These are phyloP conservation scores for Nemapogon koenigi DNA, from an alignment of 2,888 invertebrate species.

Conservation along the genomic window DNA sequence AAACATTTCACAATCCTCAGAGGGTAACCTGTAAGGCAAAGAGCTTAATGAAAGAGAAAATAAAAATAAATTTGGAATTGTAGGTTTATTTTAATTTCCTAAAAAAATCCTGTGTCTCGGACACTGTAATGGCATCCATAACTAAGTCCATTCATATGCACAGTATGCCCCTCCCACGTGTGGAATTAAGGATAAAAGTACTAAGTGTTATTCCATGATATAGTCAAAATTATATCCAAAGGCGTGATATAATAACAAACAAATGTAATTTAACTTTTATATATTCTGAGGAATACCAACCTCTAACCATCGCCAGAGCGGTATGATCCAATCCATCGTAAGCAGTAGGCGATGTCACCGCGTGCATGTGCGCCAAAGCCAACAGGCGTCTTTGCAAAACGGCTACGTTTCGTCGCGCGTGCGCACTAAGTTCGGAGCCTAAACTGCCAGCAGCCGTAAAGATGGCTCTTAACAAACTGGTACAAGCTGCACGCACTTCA, in stretches of 20 bases:
- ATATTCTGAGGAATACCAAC: conserved; percentile 20
- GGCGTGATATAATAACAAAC: too few relatives aligned
- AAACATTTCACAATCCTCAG: background rate
- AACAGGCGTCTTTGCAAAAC: conserved; percentile 45
- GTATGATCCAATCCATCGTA: conserved; percentile 43
- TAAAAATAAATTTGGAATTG: background rate
- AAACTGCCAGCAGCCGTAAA: conserved; percentile 33
- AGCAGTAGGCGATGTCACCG: conserved; percentile 40
- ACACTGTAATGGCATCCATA: too few relatives aligned
- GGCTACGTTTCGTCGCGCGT: conserved; percentile 43
- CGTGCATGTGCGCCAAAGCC: conserved; percentile 39
- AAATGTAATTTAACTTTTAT: too few relatives aligned
- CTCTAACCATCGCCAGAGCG: conserved; percentile 44
- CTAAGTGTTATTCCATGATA: too few relatives aligned
- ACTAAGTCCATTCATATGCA: too few relatives aligned
- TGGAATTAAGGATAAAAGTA: too few relatives aligned
- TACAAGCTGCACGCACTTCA: conserved; percentile 45
- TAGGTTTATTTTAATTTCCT: too few relatives aligned
- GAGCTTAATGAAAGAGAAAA: background rate
- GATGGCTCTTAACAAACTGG: conserved; percentile 34
- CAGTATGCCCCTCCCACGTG: too few relatives aligned
- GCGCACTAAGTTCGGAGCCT: conserved; percentile 20
- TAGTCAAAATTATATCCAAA: too few relatives aligned
- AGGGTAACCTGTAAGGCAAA: too few relatives aligned
- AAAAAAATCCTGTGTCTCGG: too few relatives aligned